Base-by-base conservation (phyloP, 2,888 invertebrate species). In the Eupsilia transversa region DNA sequence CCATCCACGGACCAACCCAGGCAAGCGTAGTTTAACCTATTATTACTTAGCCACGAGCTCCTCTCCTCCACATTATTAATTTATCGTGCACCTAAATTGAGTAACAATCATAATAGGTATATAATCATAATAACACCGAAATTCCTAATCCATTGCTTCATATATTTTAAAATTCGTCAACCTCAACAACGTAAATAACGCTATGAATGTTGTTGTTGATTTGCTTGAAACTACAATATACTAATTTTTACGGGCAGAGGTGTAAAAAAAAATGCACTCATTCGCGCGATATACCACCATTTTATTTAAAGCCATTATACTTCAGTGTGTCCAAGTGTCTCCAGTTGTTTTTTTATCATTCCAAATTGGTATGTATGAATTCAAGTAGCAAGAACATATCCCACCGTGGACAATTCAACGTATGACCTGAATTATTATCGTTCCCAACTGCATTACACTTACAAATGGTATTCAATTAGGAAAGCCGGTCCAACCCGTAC, bases 361-460 rank as follows among this genome's bases (percentile, higher is more conserved):
- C 17, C 14, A 23, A 43, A 27, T 54, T 27, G 23, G 33, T 75
- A 75, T 75, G 43, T 35, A 73, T 60, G 23, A 54, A 75, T 75
- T 43, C 27, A 61, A 35, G 20, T 2, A 77, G 17, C 49, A 77
- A 59, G 27, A 61, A 60, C 27, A 17, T 56, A 20, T 54, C 6
- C 2, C 20, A 30, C 20, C 30, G 17, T 3, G 1, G 65, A 74
- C 27, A 57, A 17, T 30, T 64, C 46, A 74, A 41, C 46, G 57
- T 77, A 65, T 57, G 77, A 77, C 74, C 33, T 77, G 57, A 77
- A 56, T 74, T 57, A 76, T 57, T 57, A 33, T 77, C 77, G 33
- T 63, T 57, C 27, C 14, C 27, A 23, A 57, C 74, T 27, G 17
- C 56, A 74, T 74, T 74, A 64, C 27, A 74, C 77, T 64, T 57